A percentile compares a stretch with the other conserved stretches of the same genome.
Conservation (phyloP, 2,888 invertebrate genomes). For the Hydrotaea cyrtoneurina region DNA sequence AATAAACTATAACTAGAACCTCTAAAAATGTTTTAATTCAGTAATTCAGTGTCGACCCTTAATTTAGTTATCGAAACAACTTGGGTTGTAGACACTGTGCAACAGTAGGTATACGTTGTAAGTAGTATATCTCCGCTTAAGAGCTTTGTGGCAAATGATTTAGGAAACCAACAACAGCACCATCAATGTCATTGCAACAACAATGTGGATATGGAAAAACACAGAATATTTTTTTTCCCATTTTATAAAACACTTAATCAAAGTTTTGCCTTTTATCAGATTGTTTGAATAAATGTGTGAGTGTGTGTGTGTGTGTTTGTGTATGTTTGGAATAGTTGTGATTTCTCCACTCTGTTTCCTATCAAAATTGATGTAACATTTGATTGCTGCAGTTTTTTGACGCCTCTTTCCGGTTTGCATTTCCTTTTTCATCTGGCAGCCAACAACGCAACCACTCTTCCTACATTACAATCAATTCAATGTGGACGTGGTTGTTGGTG, state of each 20-base stretch:
- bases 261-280: conserved; percentile 37
- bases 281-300: neutral
- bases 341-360: conserved; percentile 46
- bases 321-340: conserved; percentile 42
- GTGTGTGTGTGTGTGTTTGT: neutral
- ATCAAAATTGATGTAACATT: conserved; percentile 60
- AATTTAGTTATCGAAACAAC: too few species aligned
- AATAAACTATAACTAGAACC: too few species aligned
- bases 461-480: conserved; percentile 15
- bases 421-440: conserved; percentile 49
- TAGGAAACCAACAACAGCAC: conserved; percentile 33
- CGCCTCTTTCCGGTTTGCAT: conserved; percentile 63
- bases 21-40: too few species aligned
- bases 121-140: conserved; percentile 49
- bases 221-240: neutral
- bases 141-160: conserved; percentile 53
- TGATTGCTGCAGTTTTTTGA: conserved; percentile 58
- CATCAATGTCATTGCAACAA: neutral
- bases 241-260: conserved; percentile 49
- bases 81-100: neutral
- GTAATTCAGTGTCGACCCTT: too few species aligned
- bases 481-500: neutral
- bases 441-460: conserved; percentile 1
- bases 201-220: conserved; percentile 4
- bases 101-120: neutral